phyloP scores from a whole-genome alignment of 2,888 invertebrate species.

The Ypsolopha sequella region DNA sequence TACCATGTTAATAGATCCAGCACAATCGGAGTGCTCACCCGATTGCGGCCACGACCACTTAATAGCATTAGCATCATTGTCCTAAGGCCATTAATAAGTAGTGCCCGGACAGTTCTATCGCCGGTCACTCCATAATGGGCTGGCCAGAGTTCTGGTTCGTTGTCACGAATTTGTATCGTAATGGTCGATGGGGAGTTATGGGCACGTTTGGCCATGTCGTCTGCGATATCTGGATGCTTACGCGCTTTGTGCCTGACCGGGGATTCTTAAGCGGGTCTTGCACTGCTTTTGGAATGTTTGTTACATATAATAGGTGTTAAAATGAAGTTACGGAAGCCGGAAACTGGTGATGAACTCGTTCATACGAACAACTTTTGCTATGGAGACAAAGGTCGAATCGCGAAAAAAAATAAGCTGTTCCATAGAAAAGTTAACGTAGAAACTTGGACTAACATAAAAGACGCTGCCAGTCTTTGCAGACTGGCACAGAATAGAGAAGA shows the following conservation, averaged over 20 bases:
- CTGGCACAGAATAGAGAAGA: no score
- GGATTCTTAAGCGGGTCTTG: background rate
- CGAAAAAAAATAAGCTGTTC: no score
- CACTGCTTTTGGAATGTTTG: no score
- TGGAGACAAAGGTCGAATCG: no score
- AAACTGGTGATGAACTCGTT: no score
- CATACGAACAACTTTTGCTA: no score
- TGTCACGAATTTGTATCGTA: constrained; percentile 55
- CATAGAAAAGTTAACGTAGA: no score
- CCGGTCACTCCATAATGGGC: constrained; percentile 45
- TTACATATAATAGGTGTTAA: no score
- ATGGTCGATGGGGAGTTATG: constrained; percentile 18
- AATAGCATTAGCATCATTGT: constrained; percentile 64
- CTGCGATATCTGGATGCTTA: constrained; percentile 15
- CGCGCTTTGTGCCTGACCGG: background rate
- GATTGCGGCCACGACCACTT: constrained; percentile 30
- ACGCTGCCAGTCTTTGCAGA: no score
- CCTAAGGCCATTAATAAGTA: constrained; percentile 57
- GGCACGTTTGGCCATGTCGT: constrained; percentile 19
- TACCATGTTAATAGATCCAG: background rate
- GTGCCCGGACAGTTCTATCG: constrained; percentile 53
- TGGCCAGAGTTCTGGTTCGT: constrained; percentile 31
- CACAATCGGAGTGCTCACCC: constrained; percentile 11
- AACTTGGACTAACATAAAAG: no score
- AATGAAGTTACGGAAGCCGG: no score